phyloP scores from a whole-genome alignment of 1,140 invertebrate species.

The Cotesia glomerata region DNA sequence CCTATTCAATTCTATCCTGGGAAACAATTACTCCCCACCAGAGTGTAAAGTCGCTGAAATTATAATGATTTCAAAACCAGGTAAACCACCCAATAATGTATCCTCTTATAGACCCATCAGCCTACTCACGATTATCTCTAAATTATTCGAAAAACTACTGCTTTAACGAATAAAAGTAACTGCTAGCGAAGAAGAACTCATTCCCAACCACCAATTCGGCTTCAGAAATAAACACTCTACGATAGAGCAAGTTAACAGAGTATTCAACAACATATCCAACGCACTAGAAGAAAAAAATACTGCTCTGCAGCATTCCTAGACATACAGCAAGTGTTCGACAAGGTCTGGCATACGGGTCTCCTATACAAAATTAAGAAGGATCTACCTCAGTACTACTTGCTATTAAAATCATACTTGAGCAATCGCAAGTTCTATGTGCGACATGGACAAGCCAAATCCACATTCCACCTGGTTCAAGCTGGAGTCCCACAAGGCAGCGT shows the following conservation, averaged over 20 bases:
- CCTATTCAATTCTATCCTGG: constrained; percentile 26
- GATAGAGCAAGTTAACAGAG: too few species aligned
- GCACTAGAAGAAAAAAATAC: too few species aligned
- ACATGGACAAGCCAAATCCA: too few species aligned
- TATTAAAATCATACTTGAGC: too few species aligned
- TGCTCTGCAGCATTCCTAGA: too few species aligned
- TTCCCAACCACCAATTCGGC: constrained; percentile 27
- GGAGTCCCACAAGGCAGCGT: background rate
- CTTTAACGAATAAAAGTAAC: constrained; percentile 26
- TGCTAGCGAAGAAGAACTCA: background rate
- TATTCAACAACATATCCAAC: background rate
- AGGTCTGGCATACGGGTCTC: too few species aligned
- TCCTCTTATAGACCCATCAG: constrained; percentile 44
- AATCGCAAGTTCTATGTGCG: too few species aligned
- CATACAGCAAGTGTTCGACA: too few species aligned
- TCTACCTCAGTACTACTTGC: too few species aligned
- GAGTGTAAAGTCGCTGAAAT: constrained; percentile 49
- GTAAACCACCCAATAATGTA: constrained; percentile 19
- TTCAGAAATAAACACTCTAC: constrained; percentile 31
- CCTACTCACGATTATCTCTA: constrained; percentile 38
- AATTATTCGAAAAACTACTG: constrained; percentile 32
- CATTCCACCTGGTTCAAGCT: too few species aligned
- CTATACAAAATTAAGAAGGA: too few species aligned
- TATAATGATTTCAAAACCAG: constrained; percentile 45
- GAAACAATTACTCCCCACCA: constrained; percentile 31